Evolutionary conservation across 2,113 vertebrate genomes (phyloP), one percentile per base, ranked within the genome.

Genomic region (Strix uralensis): DNA sequence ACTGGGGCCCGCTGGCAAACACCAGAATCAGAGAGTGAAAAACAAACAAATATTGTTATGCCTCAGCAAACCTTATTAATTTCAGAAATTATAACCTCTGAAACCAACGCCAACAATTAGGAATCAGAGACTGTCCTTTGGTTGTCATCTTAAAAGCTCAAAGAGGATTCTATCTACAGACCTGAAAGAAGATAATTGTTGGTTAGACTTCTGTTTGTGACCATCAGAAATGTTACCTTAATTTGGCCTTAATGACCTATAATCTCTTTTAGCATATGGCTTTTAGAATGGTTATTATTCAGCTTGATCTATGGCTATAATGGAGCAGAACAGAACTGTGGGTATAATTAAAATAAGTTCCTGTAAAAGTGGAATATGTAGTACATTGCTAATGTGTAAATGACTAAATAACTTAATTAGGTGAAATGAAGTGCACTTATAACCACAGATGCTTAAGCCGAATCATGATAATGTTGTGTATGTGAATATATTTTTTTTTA

Each of bases 401-500:
- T 98, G 98, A 98, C 97, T 98, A 96, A 98, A 98, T 98, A 98
- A 98, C 94, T 96, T 98, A 97, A 98, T 98, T 98, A 98, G 95
- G 96, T 96, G 96, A 97, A 98, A 98, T 98, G 97, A 98, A 98
- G 98, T 97, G 97, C 97, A 97, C 98, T 98, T 95, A 93, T 47
- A 97, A 97, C 83, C 96, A 72, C 96, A 97, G 98, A 97, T 94
- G 97, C 97, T 98, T 97, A 97, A 89, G 86, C 93, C 75, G 54
- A 96, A 97, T 97, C 94, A 93, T 89, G 97, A 96, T 95, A 92
- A 97, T 91, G 81, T 36, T 94, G 90, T 97, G 57, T 96, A 93
- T 92, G 95, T 75, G 97, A 96, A 97, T 94, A 95, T 92, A 73
- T 67, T 93, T 97, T 97, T 98, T 96, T 92, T 65, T 88, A 94